A percentile compares a stretch with the other conserved stretches of the same genome.
These are phyloP conservation scores for Uloborus diversus DNA, from an alignment of 1,140 invertebrate species.

Conservation along the genomic window DNA sequence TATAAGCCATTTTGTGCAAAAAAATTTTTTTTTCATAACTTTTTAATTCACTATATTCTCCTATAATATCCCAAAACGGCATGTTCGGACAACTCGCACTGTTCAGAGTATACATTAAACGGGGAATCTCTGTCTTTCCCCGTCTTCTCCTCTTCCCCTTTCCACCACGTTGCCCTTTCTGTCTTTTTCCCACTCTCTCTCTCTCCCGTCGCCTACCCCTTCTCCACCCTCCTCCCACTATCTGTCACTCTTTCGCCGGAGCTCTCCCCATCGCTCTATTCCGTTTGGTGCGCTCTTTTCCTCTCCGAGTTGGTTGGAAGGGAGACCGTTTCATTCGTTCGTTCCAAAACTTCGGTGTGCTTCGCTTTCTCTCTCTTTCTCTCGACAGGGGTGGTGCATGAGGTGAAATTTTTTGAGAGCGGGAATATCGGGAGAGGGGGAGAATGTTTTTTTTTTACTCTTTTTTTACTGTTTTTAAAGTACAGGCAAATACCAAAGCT, in stretches of 20 bases:
- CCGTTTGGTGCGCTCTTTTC: not conserved
- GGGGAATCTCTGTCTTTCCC: slow-evolving; percentile 29
- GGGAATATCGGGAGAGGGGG: no score
- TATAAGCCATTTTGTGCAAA: no score
- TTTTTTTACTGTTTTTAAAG: not conserved
- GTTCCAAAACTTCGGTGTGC: slow-evolving; percentile 22
- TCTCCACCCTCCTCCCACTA: slow-evolving; percentile 11
- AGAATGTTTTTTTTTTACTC: not conserved
- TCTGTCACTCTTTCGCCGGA: slow-evolving; percentile 23
- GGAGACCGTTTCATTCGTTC: not conserved
- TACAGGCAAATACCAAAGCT: no score
- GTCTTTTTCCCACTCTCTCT: slow-evolving; percentile 28
- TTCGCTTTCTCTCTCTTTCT: not conserved
- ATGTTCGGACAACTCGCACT: not conserved
- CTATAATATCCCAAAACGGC: not conserved
- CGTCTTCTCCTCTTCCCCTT: slow-evolving; percentile 1
- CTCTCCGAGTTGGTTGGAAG: slow-evolving; percentile 7
- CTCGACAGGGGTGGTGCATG: not conserved
- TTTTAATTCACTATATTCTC: not conserved
- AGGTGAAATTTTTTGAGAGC: no score
- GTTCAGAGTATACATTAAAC: slow-evolving; percentile 10
- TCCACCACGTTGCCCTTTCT: slow-evolving; percentile 14
- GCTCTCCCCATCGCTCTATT: not conserved
- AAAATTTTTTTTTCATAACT: no score
- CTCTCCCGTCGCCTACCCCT: not conserved